Conservation (phyloP, 2,797 vertebrate genomes). For the Peromyscus aztecus region DNA sequence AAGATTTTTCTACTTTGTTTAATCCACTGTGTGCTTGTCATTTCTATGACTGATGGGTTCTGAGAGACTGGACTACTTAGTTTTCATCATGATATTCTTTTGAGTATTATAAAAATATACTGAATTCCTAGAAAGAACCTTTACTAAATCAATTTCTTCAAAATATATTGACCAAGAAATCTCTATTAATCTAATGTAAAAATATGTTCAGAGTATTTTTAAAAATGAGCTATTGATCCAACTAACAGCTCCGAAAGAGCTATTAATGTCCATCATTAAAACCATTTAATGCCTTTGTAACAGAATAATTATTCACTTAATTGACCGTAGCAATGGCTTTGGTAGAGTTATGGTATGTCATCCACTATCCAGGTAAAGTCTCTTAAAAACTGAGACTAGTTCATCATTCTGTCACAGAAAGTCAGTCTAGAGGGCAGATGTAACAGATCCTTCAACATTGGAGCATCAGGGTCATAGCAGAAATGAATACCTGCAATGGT, state of each 20-base stretch:
- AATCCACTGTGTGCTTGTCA: not conserved
- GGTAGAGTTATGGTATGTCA: slow-evolving; percentile 61
- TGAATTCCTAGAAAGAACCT: slow-evolving; percentile 41
- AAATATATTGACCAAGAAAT: slow-evolving; percentile 45
- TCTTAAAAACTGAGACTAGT: slow-evolving; percentile 33
- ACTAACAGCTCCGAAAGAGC: slow-evolving; percentile 67
- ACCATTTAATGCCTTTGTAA: slow-evolving; percentile 79
- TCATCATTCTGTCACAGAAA: slow-evolving; percentile 47
- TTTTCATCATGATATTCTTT: slow-evolving; percentile 44
- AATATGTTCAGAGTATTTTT: slow-evolving; percentile 59
- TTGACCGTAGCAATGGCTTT: slow-evolving; percentile 68
- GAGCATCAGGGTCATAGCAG: not conserved
- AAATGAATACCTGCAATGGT: not conserved
- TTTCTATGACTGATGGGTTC: not conserved
- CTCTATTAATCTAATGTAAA: slow-evolving; percentile 67
- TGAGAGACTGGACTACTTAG: not conserved
- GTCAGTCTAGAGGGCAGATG: not conserved
- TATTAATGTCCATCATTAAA: slow-evolving; percentile 69
- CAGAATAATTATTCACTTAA: slow-evolving; percentile 78
- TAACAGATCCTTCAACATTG: slow-evolving; percentile 26
- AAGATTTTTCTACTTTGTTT: not conserved
- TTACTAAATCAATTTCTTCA: slow-evolving; percentile 54
- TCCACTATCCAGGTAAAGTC: slow-evolving; percentile 36
- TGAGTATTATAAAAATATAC: slow-evolving; percentile 54
- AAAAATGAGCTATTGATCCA: slow-evolving; percentile 72